Evolutionary conservation across 1,140 invertebrate genomes (phyloP), one percentile per base, ranked within the genome.

Genomic region (Diabrotica virgifera): DNA sequence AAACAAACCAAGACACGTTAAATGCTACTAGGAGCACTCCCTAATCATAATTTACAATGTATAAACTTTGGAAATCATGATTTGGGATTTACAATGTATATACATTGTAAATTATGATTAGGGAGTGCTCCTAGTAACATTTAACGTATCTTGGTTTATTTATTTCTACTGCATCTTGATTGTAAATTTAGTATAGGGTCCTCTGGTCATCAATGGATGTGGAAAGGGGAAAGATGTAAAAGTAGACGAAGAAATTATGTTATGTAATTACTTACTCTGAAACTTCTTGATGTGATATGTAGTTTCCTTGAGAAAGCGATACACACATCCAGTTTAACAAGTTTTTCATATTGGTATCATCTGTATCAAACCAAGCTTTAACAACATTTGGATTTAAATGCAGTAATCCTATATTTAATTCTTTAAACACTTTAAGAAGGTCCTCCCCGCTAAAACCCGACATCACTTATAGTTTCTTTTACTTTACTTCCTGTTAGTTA

Each of bases 361-460:
- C 70, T 36, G 68, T 70, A 67, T 75, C 73, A 65, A 73, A 75
- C 73, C 73, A 75, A 13, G 66, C 68, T 60, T 67, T 73, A n/a
- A 75, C 64, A 36, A 69, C 66, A 63, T 70, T 69, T 6, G 68
- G 67, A 55, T 64, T 67, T 57, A 72, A 35, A 40, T 68, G 55
- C 35, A 65, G 24, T 9, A 69, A 61, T 12, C 69, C 24, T 11
- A 75, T 51, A 56, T 75, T 60, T 50, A 74, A 53, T 54, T 69
- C 59, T 52, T 59, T 46, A 59, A 74, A 67, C 9, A 67, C 46
- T 36, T 60, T 52, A 12, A 74, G 54, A 11, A 74, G 56, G 60
- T 72, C 70, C 4, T 69, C 68, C 57, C 64, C 66, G 56, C 14
- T 66, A 14, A 52, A 52, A 24, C 63, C 55, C 7, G 60, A 59